Evolutionary conservation across 2,888 invertebrate species (phyloP).

Genomic region (Plagodis dolabraria): DNA sequence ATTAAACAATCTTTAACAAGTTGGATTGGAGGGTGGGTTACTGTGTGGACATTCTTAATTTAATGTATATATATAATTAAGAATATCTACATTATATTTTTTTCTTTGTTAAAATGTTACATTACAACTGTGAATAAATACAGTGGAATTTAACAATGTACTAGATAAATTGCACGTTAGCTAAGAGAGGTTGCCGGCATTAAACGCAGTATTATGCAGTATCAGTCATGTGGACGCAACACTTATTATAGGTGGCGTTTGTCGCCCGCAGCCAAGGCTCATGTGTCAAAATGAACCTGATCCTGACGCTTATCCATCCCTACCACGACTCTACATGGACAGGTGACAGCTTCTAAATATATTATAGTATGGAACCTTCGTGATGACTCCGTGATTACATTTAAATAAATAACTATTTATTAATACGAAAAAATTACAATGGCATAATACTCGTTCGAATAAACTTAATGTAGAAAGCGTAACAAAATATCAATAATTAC

Average conservation of each 20-base stretch:
- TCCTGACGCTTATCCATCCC: slow-evolving; percentile 1
- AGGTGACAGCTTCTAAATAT: background rate
- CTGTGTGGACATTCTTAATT: too few species aligned
- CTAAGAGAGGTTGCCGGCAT: slow-evolving; percentile 23
- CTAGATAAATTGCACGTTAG: slow-evolving; percentile 29
- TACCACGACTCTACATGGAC: background rate
- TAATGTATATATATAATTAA: too few species aligned
- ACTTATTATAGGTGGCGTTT: slow-evolving; percentile 37
- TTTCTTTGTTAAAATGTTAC: background rate
- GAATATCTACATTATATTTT: too few species aligned
- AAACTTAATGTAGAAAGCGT: too few species aligned
- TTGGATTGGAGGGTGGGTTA: too few species aligned
- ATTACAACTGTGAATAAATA: slow-evolving; percentile 19
- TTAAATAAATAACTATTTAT: too few species aligned
- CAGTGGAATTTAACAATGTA: slow-evolving; percentile 24
- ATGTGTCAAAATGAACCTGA: slow-evolving; percentile 24
- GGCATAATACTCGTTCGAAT: too few species aligned
- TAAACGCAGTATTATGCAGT: slow-evolving; percentile 39
- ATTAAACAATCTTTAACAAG: too few species aligned
- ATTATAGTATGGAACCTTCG: too few species aligned
- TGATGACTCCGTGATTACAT: too few species aligned
- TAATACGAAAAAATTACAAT: too few species aligned
- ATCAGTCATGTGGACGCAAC: slow-evolving; percentile 35
- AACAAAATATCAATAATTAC: too few species aligned
- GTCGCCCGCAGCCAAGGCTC: slow-evolving; percentile 30